Base-by-base conservation (phyloP, 2,888 invertebrate species). In the Limnephilus rhombicus region DNA sequence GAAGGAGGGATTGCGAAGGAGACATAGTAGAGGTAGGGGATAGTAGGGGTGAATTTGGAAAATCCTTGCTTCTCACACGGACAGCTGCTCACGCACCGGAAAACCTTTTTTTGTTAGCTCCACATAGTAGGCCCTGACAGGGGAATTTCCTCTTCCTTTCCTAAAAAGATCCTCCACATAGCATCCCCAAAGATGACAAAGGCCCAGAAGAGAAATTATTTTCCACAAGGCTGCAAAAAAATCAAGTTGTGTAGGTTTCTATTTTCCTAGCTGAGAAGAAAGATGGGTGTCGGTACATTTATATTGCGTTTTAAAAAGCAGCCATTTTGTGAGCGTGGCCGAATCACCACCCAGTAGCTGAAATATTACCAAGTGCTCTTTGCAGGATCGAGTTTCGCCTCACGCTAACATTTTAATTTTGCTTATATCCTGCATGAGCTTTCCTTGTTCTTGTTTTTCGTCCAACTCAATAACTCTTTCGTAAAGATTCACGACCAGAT, bases 401-500 rank as follows among this genome's bases (percentile, higher is more conserved):
- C 68, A 68, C 24, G 68, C 24, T 24, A 68, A 68, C 68, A 68
- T 68, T 68, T 68, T 24, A 68, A 24, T n/a, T 68, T 68, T 53
- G 5, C 18, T 53, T 0, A 4, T 53, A 53, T 68, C 68, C 68
- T 68, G 7, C 68, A 7, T 24, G 24, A 24, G 68, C n/a, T 68
- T 68, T 68, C 68, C 9, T 9, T 68, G 24, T 68, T 68, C 24
- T 82, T 82, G 34, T 37, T 37, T 37, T n/a, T 83, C 37, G 24
- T 83, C 24, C n/a, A 83, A 37, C 37, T 24, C 83, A 83, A 83
- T 80, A 80, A 89, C 68, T 89, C 80, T 80, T 37, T 34, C 24
- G 3, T 7, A 68, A 89, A 37, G 45, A 37, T 86, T 86, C 86
- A 45, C 86, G 86, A n/a, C 41, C 45, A 29, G 86, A 86, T 86